phyloP scores from a whole-genome alignment of 2,888 invertebrate genomes.

The Myathropa florea region DNA sequence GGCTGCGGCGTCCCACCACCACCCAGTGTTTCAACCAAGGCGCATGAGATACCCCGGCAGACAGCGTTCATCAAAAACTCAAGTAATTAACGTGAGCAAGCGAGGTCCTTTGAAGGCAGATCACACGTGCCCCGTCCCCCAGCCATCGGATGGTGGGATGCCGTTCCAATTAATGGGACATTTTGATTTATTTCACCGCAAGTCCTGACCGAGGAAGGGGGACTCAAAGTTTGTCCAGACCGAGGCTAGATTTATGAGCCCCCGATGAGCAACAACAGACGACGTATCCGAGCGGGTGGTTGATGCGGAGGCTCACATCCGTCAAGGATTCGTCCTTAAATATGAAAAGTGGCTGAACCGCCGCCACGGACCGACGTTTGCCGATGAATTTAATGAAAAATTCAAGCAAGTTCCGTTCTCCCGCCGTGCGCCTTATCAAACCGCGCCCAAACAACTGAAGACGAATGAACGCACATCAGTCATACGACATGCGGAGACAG shows the following conservation, averaged over 20 bases:
- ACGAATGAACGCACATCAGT: conserved; percentile 51
- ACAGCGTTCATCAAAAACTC: background rate
- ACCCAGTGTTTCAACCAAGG: background rate
- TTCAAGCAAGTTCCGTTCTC: background rate
- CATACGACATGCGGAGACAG: conserved; percentile 8
- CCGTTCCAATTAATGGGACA: conserved; percentile 53
- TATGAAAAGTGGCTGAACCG: background rate
- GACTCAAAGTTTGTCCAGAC: too few relatives aligned
- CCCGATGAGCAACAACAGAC: background rate
- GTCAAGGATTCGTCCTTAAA: background rate
- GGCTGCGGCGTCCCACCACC: background rate
- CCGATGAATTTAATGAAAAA: background rate
- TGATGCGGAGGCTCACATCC: background rate
- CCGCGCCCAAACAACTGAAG: conserved; percentile 36
- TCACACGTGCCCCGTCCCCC: background rate
- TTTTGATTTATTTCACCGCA: conserved; percentile 61
- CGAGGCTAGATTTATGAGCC: conserved; percentile 27
- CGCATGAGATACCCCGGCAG: background rate
- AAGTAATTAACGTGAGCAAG: background rate
- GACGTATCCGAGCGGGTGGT: background rate
- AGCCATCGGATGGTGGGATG: background rate
- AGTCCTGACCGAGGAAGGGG: background rate
- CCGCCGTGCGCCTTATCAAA: conserved; percentile 11
- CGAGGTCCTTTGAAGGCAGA: background rate
- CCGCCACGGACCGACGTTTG: background rate